Base-by-base conservation (phyloP, 2,113 vertebrate species). In the Arizona elegans region DNA sequence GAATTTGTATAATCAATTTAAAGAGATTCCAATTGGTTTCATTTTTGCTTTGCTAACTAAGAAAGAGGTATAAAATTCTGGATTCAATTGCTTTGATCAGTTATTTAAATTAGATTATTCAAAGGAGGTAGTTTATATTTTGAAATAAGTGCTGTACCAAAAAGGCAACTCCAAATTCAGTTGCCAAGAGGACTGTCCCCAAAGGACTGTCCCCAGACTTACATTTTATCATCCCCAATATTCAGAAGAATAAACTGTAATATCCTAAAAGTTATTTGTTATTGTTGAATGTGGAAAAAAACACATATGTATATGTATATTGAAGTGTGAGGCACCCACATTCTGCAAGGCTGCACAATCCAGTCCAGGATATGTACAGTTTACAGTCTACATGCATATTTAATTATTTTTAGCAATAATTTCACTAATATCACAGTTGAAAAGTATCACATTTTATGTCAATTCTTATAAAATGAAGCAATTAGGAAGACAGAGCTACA, bases 31-130 rank as follows among this genome's bases (percentile, higher is more conserved):
- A 5, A 52, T 93, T 94, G 92, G 5, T 65, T 54, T 87, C 12
- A 59, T 90, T 70, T n/a, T 93, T 87, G 91, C 93, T 81, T 62
- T 90, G 92, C 92, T 87, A 56, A 59, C 91, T 11, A 93, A 52
- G 55, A 53, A 59, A 33, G 70, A 75, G 87, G 70, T 52, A 23
- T 38, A 75, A 58, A 65, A 65, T 55, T 90, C 24, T 87, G 43
- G 33, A 38, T 87, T 86, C 56, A 59, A 92, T 87, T 75, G 94
- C 95, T 97, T 10, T 92, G 55, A 94, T 91, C 81, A 95, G 94
- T 26, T 43, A 93, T 59, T 91, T 86, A 85, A 88, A 87, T 90
- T 93, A 89, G 93, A 92, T 59, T 70, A 93, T 29, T 96, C 90
- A 81, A 12, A 96, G 96, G 94, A 94, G 1, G 0, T 93, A 93